A percentile compares a stretch with the other conserved stretches of the same genome.
phyloP scores from a whole-genome alignment of 2,888 invertebrate species.

The Drosophila affinis region DNA sequence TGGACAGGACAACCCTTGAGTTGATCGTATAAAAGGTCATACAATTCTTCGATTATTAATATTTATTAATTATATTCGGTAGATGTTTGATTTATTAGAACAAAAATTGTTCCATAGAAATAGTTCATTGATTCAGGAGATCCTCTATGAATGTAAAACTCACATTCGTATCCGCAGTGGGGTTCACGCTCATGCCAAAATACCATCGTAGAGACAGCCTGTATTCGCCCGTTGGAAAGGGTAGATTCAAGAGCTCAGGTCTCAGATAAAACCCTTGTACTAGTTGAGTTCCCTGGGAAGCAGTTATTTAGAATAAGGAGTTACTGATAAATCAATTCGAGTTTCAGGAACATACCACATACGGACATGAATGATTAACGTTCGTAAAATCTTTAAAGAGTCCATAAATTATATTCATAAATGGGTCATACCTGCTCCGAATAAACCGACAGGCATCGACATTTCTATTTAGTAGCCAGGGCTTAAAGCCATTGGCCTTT shows the following conservation, averaged over 20 bases:
- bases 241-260: neutral
- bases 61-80: no score
- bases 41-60: no score
- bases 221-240: neutral
- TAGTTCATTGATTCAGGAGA: neutral
- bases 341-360: neutral
- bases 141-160: neutral
- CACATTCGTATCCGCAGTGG: neutral
- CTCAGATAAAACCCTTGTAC: neutral
- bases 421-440: neutral
- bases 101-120: no score
- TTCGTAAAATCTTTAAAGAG: slow-evolving; percentile 7
- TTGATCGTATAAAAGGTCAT: no score
- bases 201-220: neutral
- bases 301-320: neutral
- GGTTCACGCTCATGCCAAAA: neutral
- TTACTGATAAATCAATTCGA: no score
- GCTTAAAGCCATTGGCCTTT: slow-evolving; percentile 25
- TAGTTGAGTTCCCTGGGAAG: neutral
- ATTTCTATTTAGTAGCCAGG: neutral
- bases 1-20: slow-evolving; percentile 24
- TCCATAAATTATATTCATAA: neutral
- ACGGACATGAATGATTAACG: neutral
- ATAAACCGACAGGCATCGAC: slow-evolving; percentile 6
- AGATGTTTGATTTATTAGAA: no score